Conservation (phyloP, 2,888 invertebrate genomes). For the Monochamus alternatus region DNA sequence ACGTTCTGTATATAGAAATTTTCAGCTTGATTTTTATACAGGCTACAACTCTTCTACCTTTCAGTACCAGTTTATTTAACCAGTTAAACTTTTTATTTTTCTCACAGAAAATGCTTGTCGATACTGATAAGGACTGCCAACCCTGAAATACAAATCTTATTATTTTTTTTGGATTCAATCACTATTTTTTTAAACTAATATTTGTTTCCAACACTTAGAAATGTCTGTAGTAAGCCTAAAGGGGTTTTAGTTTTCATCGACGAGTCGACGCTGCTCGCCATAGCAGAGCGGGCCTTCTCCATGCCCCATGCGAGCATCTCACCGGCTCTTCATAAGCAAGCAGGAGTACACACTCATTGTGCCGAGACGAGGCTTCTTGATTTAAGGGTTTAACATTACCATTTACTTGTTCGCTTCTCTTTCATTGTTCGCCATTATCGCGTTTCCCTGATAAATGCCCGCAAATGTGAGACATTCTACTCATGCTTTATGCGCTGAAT, state of each 20-base stretch:
- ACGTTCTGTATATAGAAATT: too few relatives aligned
- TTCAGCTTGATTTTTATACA: too few relatives aligned
- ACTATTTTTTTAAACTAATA: too few relatives aligned
- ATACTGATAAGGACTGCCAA: too few relatives aligned
- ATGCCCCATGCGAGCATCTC: slow-evolving; percentile 40
- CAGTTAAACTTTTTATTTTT: too few relatives aligned
- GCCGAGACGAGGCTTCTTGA: slow-evolving; percentile 40
- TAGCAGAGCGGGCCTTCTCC: not conserved
- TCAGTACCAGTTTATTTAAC: too few relatives aligned
- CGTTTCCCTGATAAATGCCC: slow-evolving; percentile 39
- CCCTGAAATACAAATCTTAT: too few relatives aligned
- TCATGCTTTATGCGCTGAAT: slow-evolving; percentile 27
- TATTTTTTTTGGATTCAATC: too few relatives aligned
- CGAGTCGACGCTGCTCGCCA: not conserved
- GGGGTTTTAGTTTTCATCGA: not conserved
- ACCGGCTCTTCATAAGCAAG: slow-evolving; percentile 31
- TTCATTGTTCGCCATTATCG: slow-evolving; percentile 44
- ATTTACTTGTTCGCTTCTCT: slow-evolving; percentile 39
- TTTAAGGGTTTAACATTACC: slow-evolving; percentile 44
- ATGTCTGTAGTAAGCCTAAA: too few relatives aligned
- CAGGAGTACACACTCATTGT: slow-evolving; percentile 28
- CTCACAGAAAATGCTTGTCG: too few relatives aligned
- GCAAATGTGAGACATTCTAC: slow-evolving; percentile 35
- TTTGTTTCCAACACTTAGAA: too few relatives aligned
- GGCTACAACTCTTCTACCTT: too few relatives aligned